phyloP scores from a whole-genome alignment of 23 tunicate species.

The Styela plicata region DNA sequence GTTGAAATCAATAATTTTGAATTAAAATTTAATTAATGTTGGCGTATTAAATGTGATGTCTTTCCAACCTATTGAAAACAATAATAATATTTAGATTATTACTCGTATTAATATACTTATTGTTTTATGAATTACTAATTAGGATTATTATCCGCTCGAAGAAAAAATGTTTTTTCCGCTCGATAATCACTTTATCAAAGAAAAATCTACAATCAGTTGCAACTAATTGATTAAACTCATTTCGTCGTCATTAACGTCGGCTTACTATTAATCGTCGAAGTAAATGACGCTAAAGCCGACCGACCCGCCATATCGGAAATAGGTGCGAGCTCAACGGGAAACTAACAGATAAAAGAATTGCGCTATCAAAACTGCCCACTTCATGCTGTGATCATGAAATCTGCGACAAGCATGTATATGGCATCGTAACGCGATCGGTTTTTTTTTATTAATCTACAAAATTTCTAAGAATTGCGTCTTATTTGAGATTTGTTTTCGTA shows the following conservation, averaged over 20 bases:
- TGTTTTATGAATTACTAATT: not conserved
- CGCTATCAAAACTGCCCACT: not conserved
- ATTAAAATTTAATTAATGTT: not conserved
- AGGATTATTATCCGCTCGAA: not conserved
- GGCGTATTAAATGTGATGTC: not conserved
- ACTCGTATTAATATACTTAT: not conserved
- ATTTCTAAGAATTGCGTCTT: not conserved
- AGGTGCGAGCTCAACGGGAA: not conserved
- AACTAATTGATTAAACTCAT: constrained; percentile 8
- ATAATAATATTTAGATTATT: too few relatives aligned
- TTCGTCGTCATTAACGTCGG: constrained; percentile 3
- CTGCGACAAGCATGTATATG: too few relatives aligned
- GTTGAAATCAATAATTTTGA: not conserved
- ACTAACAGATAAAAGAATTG: not conserved
- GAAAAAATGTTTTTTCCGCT: constrained; percentile 17
- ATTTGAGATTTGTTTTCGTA: not conserved
- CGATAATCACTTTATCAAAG: constrained; percentile 3
- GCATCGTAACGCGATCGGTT: too few relatives aligned
- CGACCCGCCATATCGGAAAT: not conserved
- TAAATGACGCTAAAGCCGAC: not conserved
- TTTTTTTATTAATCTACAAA: too few relatives aligned
- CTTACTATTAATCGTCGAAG: not conserved
- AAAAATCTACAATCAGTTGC: not conserved
- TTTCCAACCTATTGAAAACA: not conserved
- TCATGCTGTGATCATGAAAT: not conserved